These are phyloP conservation scores for Cerastis leucographa DNA, from an alignment of 2,888 invertebrate genomes.

Conservation along the genomic window DNA sequence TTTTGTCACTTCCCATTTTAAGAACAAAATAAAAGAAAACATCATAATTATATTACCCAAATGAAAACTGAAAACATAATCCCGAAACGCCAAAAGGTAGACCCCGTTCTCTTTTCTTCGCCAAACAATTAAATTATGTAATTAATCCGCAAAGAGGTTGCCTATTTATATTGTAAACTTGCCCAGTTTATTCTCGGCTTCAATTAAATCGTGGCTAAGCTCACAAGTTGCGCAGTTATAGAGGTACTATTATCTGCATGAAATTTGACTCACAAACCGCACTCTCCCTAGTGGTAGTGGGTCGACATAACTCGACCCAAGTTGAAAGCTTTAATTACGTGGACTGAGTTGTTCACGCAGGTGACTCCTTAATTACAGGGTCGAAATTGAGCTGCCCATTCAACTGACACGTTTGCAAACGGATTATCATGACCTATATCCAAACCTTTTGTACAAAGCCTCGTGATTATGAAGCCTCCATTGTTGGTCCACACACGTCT, in stretches of 20 bases:
- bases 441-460: slow-evolving; percentile 69
- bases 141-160: slow-evolving; percentile 69
- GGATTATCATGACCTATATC: slow-evolving; percentile 85
- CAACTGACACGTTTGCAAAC: slow-evolving; percentile 87
- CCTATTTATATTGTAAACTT: slow-evolving; percentile 76
- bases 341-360: slow-evolving; percentile 89
- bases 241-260: slow-evolving; percentile 87
- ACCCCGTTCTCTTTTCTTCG: slow-evolving; percentile 39
- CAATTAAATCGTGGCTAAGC: slow-evolving; percentile 86
- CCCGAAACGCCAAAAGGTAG: slow-evolving; percentile 58
- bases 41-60: slow-evolving; percentile 19
- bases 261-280: slow-evolving; percentile 89
- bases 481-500: slow-evolving; percentile 63
- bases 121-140: slow-evolving; percentile 66
- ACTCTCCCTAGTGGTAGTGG: slow-evolving; percentile 82
- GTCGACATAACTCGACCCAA: slow-evolving; percentile 87
- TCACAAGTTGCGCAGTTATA: slow-evolving; percentile 85
- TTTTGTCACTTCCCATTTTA: not conserved
- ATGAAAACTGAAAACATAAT: slow-evolving; percentile 48
- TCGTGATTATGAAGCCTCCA: slow-evolving; percentile 66
- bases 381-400: slow-evolving; percentile 89
- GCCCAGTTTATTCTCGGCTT: slow-evolving; percentile 81
- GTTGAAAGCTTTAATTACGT: slow-evolving; percentile 89
- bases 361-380: slow-evolving; percentile 90
- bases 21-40: slow-evolving; percentile 5